Evolutionary conservation across 2,888 invertebrate species (phyloP).

Genomic region (Agrochola lota): DNA sequence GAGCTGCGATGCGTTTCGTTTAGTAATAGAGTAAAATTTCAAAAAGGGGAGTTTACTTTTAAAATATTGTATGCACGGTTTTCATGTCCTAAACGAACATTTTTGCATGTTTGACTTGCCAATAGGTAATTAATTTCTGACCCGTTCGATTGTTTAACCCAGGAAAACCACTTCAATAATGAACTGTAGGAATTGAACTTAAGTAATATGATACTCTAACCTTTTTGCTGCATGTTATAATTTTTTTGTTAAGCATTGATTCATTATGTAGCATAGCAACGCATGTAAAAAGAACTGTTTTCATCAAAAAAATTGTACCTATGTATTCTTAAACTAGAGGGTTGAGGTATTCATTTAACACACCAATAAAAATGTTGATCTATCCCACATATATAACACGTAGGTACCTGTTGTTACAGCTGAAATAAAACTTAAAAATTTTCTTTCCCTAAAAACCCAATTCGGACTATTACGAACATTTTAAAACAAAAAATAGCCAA

Average conservation of each 20-base stretch:
- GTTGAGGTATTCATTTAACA: neutral
- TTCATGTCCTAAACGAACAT: neutral
- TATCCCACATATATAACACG: neutral
- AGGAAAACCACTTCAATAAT: neutral
- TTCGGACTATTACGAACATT: neutral
- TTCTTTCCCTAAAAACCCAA: neutral
- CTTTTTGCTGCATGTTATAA: neutral
- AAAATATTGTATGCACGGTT: neutral
- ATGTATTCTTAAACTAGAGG: neutral
- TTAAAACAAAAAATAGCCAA: neutral
- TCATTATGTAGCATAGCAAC: neutral
- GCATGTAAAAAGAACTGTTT: neutral
- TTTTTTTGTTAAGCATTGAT: neutral
- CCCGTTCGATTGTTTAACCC: neutral
- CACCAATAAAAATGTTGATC: neutral
- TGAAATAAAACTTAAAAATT: neutral
- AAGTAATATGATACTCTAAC: neutral
- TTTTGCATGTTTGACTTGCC: too few relatives aligned
- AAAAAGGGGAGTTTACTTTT: neutral
- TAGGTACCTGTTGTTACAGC: neutral
- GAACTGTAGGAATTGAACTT: neutral
- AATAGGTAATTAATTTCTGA: neutral
- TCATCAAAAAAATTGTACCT: neutral
- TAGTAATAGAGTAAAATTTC: slow-evolving; percentile 14
- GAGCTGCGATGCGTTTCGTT: slow-evolving; percentile 31